phyloP scores from a whole-genome alignment of 2,113 vertebrate genomes.

The Perognathus longimembris region DNA sequence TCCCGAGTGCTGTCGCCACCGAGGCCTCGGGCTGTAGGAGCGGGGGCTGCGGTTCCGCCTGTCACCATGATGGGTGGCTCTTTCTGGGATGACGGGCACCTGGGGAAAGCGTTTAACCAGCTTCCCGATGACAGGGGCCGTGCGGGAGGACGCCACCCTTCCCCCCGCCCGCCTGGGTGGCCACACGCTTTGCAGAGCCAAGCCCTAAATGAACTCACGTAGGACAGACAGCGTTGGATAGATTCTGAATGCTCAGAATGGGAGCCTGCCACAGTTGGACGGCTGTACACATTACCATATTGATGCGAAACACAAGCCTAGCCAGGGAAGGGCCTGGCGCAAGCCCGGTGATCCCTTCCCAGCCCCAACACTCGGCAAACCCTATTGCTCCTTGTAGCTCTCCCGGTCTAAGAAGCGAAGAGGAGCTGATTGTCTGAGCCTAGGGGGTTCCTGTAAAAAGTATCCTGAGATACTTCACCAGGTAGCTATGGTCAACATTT shows the following conservation, averaged over 20 bases:
- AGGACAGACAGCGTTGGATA: background rate
- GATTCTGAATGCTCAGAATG: background rate
- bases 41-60: slow-evolving; percentile 39
- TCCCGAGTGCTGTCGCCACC: slow-evolving; percentile 70
- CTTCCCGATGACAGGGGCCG: background rate
- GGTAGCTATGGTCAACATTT: background rate
- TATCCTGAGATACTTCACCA: background rate
- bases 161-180: background rate
- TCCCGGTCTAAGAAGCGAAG: background rate
- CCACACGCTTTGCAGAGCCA: background rate
- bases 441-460: background rate
- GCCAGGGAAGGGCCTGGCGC: background rate
- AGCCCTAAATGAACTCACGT: background rate
- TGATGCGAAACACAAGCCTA: background rate
- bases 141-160: background rate
- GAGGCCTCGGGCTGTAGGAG: slow-evolving; percentile 52
- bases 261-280: background rate
- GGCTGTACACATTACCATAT: background rate
- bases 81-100: slow-evolving; percentile 49
- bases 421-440: background rate
- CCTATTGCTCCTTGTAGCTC: background rate
- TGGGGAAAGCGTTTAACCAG: slow-evolving; percentile 74
- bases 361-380: background rate
- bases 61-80: slow-evolving; percentile 48
- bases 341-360: background rate